phyloP scores from a whole-genome alignment of 2,113 vertebrate species.

The Asarcornis scutulata region DNA sequence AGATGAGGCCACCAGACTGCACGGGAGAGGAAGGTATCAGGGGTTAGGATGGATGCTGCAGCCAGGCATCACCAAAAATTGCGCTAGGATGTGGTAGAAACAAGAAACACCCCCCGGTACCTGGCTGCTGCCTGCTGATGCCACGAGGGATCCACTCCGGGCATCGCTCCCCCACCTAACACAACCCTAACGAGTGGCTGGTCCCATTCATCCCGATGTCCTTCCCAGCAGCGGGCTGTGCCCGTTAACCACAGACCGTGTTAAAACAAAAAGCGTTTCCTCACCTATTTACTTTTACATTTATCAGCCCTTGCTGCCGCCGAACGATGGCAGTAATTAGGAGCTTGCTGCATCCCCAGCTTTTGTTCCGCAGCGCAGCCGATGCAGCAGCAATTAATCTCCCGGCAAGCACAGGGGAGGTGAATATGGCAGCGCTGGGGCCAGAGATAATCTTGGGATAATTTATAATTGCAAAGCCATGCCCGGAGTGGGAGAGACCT shows the following conservation, averaged over 20 bases:
- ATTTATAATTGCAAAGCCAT: conserved; percentile 51
- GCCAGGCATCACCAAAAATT: not conserved
- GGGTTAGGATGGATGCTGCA: not conserved
- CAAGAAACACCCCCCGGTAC: not conserved
- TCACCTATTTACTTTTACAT: conserved; percentile 22
- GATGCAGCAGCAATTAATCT: conserved; percentile 50
- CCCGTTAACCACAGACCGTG: not conserved
- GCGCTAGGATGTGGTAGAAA: not conserved
- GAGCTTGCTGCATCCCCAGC: not conserved
- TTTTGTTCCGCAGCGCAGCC: conserved; percentile 7
- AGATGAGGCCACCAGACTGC: not conserved
- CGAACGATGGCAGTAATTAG: conserved; percentile 1
- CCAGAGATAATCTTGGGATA: conserved; percentile 50
- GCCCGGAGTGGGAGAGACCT: not conserved
- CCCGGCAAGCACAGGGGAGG: not conserved
- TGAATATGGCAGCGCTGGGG: not conserved
- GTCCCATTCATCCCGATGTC: not conserved
- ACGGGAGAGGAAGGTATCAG: not conserved
- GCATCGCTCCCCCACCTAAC: not conserved
- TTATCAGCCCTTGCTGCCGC: not conserved
- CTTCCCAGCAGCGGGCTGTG: not conserved
- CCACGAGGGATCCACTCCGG: not conserved
- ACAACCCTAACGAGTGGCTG: not conserved
- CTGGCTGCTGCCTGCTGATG: not conserved
- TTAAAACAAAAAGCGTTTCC: not conserved